Evolutionary conservation across 2,113 vertebrate genomes (phyloP).

Genomic region (Anguilla rostrata): DNA sequence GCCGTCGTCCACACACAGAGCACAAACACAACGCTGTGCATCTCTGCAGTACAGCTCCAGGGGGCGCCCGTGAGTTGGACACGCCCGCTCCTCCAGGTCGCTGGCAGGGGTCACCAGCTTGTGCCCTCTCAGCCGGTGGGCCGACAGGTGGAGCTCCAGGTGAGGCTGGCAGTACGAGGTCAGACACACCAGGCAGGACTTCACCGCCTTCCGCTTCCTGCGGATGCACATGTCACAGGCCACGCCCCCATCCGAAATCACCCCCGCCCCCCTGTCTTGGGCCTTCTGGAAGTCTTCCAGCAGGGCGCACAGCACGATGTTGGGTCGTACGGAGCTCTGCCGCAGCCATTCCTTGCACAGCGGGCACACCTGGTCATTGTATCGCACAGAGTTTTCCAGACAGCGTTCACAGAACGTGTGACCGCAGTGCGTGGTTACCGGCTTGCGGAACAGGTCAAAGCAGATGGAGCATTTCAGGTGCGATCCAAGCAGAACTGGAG

Average conservation of each 20-base stretch:
- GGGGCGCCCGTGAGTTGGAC: constrained; percentile 54
- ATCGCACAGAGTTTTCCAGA: constrained; percentile 55
- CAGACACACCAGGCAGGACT: constrained; percentile 63
- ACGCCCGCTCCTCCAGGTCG: constrained; percentile 60
- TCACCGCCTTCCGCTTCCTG: constrained; percentile 46
- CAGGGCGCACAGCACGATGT: constrained; percentile 34
- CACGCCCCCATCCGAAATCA: constrained; percentile 29
- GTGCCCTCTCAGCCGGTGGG: constrained; percentile 54
- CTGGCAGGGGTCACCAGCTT: constrained; percentile 59
- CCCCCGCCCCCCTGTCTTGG: constrained; percentile 34
- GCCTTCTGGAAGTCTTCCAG: constrained; percentile 56
- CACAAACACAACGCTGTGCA: constrained; percentile 61
- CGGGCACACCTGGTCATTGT: constrained; percentile 59
- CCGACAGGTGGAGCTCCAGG: constrained; percentile 56
- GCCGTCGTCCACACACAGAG: constrained; percentile 55
- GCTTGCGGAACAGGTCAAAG: constrained; percentile 50
- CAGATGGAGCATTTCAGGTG: constrained; percentile 50
- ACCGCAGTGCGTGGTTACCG: constrained; percentile 50
- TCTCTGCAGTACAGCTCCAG: constrained; percentile 62
- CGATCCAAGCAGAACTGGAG: constrained; percentile 29
- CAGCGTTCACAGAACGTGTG: constrained; percentile 63
- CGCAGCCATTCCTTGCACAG: constrained; percentile 50
- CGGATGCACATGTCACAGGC: constrained; percentile 62
- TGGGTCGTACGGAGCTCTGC: constrained; percentile 52
- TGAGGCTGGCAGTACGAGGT: constrained; percentile 65